Conservation (phyloP, 2,113 vertebrate species). For the Callipepla squamata region DNA sequence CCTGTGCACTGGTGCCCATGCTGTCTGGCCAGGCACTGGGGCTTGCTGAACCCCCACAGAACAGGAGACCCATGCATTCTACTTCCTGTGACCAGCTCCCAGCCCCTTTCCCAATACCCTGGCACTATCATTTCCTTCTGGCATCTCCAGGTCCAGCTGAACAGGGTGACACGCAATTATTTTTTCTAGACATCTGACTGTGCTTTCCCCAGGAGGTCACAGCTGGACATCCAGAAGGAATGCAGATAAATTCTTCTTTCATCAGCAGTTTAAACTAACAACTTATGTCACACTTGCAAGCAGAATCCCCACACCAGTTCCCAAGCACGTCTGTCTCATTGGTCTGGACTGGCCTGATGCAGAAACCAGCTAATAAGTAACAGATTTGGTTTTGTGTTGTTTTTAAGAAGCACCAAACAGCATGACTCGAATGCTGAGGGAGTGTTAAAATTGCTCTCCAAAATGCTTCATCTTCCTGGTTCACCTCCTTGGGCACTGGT, state of each 20-base stretch:
- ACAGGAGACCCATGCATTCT: background rate
- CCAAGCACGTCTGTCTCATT: background rate
- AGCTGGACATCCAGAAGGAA: conserved; percentile 16
- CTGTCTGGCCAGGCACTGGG: fast-evolving
- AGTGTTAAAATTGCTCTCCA: background rate
- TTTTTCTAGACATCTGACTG: background rate
- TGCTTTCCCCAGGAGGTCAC: background rate
- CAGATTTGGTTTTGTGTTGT: too few species aligned
- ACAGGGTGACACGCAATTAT: background rate
- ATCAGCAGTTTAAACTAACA: background rate
- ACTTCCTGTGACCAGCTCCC: background rate
- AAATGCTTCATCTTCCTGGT: background rate
- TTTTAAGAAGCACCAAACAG: background rate
- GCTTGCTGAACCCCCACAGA: background rate
- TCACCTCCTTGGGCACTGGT: background rate
- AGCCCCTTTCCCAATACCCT: background rate
- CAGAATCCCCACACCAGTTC: background rate
- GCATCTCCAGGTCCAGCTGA: background rate
- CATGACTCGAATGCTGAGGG: background rate
- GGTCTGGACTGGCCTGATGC: background rate
- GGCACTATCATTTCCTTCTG: background rate
- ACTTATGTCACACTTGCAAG: background rate
- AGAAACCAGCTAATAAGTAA: background rate
- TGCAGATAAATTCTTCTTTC: background rate
- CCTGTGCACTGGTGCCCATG: fast-evolving